Percentiles rank a stretch among this genome's conserved stretches.
Evolutionary conservation across 2,113 vertebrate species (phyloP).

Genomic region (Helogale parvula): DNA sequence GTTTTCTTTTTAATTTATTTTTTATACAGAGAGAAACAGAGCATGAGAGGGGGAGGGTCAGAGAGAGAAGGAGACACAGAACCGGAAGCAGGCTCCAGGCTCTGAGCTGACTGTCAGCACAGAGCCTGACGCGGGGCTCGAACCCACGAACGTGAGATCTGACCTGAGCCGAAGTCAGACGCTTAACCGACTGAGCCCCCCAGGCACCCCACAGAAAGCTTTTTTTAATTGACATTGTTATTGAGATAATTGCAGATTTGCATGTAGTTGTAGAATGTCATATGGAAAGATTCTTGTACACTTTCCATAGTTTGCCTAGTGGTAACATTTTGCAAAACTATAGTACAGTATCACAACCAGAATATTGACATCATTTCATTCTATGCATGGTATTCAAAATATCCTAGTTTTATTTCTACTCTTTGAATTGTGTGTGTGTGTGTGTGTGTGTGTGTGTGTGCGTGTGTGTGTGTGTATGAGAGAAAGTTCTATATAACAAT

Average conservation of each 20-base stretch:
- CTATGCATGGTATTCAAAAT: background rate
- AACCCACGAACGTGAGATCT: too few species aligned
- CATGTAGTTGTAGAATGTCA: background rate
- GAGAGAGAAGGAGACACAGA: too few species aligned
- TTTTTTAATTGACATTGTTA: background rate
- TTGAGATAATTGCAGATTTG: background rate
- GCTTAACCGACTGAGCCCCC: too few species aligned
- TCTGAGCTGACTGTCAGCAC: too few species aligned
- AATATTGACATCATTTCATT: background rate
- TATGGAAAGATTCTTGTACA: background rate
- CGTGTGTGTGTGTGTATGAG: background rate
- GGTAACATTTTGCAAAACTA: background rate
- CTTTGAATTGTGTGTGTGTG: background rate
- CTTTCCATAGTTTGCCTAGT: background rate
- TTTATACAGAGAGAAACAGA: too few species aligned
- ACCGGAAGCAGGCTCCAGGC: too few species aligned
- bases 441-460: background rate
- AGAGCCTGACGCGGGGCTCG: too few species aligned
- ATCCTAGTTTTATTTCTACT: background rate
- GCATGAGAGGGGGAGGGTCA: too few species aligned
- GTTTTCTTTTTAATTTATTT: too few species aligned
- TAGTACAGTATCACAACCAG: background rate
- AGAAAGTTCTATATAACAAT: background rate
- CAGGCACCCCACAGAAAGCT: too few species aligned
- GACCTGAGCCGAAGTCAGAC: too few species aligned